A percentile compares a stretch with the other conserved stretches of the same genome.
Evolutionary conservation across 1,140 invertebrate genomes (phyloP).

Genomic region (Philotrypesis tridentata): DNA sequence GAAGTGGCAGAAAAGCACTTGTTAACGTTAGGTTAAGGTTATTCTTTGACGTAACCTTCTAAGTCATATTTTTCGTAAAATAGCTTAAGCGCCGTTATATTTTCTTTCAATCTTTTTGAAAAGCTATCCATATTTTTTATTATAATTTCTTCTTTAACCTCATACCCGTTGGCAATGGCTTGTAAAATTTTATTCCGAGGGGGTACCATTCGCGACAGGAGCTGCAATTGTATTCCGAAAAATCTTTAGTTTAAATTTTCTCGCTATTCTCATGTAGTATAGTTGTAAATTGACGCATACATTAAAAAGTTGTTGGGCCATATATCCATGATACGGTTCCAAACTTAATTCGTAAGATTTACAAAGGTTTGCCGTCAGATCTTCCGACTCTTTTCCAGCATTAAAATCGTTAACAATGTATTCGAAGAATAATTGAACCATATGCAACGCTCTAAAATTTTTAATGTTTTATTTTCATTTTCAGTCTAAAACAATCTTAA

Average conservation of each 20-base stretch:
- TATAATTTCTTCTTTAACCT: constrained; percentile 59
- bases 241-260: background rate
- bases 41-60: constrained; percentile 36
- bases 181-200: constrained; percentile 64
- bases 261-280: background rate
- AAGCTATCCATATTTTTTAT: constrained; percentile 61
- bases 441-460: constrained; percentile 76
- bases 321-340: constrained; percentile 80
- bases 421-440: constrained; percentile 77
- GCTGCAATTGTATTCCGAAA: constrained; percentile 54
- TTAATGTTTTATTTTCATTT: background rate
- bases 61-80: constrained; percentile 64
- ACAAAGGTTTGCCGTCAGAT: constrained; percentile 75
- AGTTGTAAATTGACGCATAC: constrained; percentile 67
- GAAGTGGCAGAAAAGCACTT: too few species aligned
- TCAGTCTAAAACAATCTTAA: too few species aligned
- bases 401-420: constrained; percentile 74
- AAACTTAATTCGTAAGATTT: constrained; percentile 78
- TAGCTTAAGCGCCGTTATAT: constrained; percentile 55
- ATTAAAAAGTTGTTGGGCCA: constrained; percentile 78
- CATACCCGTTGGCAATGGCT: constrained; percentile 59
- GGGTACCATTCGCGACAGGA: constrained; percentile 67
- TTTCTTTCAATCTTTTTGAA: constrained; percentile 58
- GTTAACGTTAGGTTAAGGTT: background rate
- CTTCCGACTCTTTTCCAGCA: constrained; percentile 69